These are phyloP conservation scores for Listrodromus nycthemerus DNA, from an alignment of 2,888 invertebrate species.

Conservation along the genomic window DNA sequence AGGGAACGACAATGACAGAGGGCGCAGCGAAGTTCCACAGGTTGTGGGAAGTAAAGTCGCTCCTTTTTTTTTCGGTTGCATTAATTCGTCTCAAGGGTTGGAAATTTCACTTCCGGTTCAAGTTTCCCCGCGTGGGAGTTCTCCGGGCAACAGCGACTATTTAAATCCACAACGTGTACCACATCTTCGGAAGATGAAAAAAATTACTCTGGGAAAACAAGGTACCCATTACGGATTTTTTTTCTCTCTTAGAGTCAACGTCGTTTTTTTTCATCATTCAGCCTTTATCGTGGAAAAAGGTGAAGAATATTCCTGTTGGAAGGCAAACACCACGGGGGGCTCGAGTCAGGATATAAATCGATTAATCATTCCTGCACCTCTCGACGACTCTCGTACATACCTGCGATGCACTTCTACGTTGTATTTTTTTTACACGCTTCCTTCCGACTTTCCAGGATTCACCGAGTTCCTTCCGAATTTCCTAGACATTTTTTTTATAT, in stretches of 20 bases:
- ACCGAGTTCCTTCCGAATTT: conserved; percentile 58
- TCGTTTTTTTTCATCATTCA: conserved; percentile 61
- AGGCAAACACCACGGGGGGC: conserved; percentile 41
- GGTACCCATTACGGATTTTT: conserved; percentile 22
- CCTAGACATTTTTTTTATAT: neutral
- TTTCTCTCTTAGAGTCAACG: neutral
- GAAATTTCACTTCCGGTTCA: conserved; percentile 70
- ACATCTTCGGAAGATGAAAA: neutral
- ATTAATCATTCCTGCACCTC: conserved; percentile 68
- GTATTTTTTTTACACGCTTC: conserved; percentile 23
- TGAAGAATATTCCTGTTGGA: conserved; percentile 49
- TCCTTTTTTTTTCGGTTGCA: conserved; percentile 28
- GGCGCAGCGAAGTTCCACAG: conserved; percentile 66
- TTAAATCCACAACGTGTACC: conserved; percentile 12
- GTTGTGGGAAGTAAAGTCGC: conserved; percentile 72
- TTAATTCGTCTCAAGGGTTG: conserved; percentile 71
- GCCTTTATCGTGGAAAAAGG: conserved; percentile 58
- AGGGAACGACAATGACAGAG: conserved; percentile 33
- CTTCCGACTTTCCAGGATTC: conserved; percentile 64
- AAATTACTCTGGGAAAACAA: conserved; percentile 12
- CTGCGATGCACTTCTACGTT: conserved; percentile 44
- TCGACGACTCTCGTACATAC: conserved; percentile 44
- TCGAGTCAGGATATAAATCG: conserved; percentile 58
- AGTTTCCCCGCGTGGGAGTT: conserved; percentile 34
- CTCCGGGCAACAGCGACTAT: conserved; percentile 8